These are phyloP conservation scores for Psylliodes chrysocephalus DNA, from an alignment of 2,888 invertebrate species.

Conservation along the genomic window DNA sequence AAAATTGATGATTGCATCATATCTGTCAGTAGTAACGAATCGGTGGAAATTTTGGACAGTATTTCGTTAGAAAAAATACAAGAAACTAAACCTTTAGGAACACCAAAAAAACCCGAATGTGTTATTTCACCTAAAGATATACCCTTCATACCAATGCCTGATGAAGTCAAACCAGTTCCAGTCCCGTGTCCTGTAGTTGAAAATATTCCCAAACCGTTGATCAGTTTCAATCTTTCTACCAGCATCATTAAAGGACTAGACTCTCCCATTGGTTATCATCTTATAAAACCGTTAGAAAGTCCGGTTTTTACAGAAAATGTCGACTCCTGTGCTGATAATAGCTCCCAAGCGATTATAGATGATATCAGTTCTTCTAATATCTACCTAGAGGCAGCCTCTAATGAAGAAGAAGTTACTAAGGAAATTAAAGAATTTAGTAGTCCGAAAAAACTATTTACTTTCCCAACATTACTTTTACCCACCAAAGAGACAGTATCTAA, in stretches of 20 bases:
- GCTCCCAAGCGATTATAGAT: not conserved
- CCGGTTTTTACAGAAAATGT: not conserved
- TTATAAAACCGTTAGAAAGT: not conserved
- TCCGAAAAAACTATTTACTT: too few species aligned
- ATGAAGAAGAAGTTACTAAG: not conserved
- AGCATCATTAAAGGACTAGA: conserved; percentile 6
- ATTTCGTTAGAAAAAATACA: not conserved
- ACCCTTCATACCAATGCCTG: conserved; percentile 44
- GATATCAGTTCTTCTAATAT: not conserved
- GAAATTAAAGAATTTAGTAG: not conserved
- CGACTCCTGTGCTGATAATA: not conserved
- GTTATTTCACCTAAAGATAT: conserved; percentile 40
- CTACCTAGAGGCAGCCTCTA: not conserved
- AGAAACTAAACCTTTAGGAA: not conserved
- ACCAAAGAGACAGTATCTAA: too few species aligned
- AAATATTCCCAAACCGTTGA: conserved; percentile 36
- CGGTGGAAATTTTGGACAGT: not conserved
- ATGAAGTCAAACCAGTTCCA: conserved; percentile 44
- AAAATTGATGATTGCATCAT: conserved; percentile 14
- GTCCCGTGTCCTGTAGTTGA: conserved; percentile 46
- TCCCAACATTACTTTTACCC: not conserved
- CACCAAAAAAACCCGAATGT: not conserved
- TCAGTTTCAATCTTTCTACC: conserved; percentile 42
- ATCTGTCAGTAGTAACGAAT: conserved; percentile 12
- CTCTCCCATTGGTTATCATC: not conserved